These are phyloP conservation scores for Phylloscopus trochiloides DNA, from an alignment of 2,113 vertebrate species.

Conservation along the genomic window DNA sequence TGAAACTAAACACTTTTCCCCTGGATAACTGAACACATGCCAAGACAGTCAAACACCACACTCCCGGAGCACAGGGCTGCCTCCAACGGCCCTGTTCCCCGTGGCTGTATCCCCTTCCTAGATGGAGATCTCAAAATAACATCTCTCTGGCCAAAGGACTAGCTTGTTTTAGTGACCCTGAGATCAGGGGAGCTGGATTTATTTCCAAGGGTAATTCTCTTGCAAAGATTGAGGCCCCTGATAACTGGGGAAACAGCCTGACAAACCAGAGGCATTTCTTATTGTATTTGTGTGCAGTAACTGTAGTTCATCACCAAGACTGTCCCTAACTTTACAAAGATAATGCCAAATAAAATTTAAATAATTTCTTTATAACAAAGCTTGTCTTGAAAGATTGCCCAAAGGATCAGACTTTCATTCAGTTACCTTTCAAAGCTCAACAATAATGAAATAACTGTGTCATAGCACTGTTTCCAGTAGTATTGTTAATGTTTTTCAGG, in stretches of 20 bases:
- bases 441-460: not conserved
- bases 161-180: not conserved
- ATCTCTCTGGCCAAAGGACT: constrained; percentile 29
- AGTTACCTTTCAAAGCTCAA: not conserved
- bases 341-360: not conserved
- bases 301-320: not conserved
- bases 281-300: not conserved
- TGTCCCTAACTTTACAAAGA: not conserved
- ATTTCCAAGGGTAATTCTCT: constrained; percentile 34
- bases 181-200: not conserved
- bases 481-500: not conserved
- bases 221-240: constrained; percentile 18
- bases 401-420: not conserved
- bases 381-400: not conserved
- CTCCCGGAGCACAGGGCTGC: not conserved
- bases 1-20: not conserved
- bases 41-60: constrained; percentile 19
- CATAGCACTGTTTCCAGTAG: not conserved
- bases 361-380: not conserved
- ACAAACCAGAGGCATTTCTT: not conserved
- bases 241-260: not conserved
- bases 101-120: constrained; percentile 19
- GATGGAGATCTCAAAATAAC: constrained; percentile 53
- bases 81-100: constrained; percentile 14
- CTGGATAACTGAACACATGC: constrained; percentile 1